Percentiles rank a stretch among this genome's conserved stretches.
phyloP scores from a whole-genome alignment of 2,113 vertebrate genomes.

The Seriola aureovittata region DNA sequence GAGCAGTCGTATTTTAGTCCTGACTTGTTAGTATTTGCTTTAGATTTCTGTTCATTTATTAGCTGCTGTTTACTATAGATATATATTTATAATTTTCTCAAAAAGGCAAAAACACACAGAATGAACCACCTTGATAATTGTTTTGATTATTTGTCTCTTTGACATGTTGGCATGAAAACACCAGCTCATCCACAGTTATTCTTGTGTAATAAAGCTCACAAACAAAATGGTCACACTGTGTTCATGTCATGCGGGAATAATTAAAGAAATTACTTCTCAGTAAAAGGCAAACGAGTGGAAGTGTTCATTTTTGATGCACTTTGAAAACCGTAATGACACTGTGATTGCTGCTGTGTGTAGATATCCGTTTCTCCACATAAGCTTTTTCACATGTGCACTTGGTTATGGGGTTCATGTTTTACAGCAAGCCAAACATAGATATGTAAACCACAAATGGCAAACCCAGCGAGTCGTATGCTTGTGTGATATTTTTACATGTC shows the following conservation, averaged over 20 bases:
- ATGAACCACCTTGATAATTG: not conserved
- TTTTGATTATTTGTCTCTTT: not conserved
- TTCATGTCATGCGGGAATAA: constrained; percentile 9
- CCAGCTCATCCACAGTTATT: not conserved
- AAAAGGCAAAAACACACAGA: not conserved
- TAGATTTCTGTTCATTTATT: not conserved
- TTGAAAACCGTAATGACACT: constrained; percentile 20
- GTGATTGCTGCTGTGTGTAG: constrained; percentile 37
- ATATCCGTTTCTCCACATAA: constrained; percentile 19
- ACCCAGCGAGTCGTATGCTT: constrained; percentile 28
- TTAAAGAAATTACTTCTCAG: not conserved
- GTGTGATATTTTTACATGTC: constrained; percentile 7
- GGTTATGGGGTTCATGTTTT: constrained; percentile 65
- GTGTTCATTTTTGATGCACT: not conserved
- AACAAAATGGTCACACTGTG: not conserved
- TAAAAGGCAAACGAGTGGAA: not conserved
- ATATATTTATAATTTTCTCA: not conserved
- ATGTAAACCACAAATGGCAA: constrained; percentile 65
- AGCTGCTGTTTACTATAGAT: not conserved
- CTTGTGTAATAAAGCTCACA: not conserved
- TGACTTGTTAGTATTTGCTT: not conserved
- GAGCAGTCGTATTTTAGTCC: constrained; percentile 7
- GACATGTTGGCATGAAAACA: not conserved
- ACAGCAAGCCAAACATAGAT: constrained; percentile 64
- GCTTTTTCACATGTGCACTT: constrained; percentile 59